Percentiles rank a stretch among this genome's conserved stretches.
phyloP scores from a whole-genome alignment of 1,140 invertebrate species.

The Telenomus remus region DNA sequence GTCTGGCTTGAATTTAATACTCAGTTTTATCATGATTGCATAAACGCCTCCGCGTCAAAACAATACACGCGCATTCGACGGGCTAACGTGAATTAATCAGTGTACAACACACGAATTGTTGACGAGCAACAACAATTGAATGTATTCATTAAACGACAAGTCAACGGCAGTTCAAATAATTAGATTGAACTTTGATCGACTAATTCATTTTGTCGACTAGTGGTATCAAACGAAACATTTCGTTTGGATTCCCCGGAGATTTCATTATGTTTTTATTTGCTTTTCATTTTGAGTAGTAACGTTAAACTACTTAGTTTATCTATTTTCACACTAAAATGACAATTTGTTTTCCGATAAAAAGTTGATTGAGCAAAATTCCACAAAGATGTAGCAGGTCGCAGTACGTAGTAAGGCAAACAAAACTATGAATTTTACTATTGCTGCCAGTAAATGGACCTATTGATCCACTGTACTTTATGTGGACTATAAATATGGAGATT shows the following conservation, averaged over 20 bases:
- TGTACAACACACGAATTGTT: constrained; percentile 24
- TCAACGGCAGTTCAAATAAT: constrained; percentile 13
- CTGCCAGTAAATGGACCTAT: constrained; percentile 38
- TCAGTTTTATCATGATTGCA: constrained; percentile 32
- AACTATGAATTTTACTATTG: constrained; percentile 39
- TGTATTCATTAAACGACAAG: constrained; percentile 17
- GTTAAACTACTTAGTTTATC: no score
- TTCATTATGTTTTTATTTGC: no score
- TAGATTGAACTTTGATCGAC: not conserved
- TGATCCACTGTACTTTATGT: constrained; percentile 18
- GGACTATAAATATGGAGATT: constrained; percentile 44
- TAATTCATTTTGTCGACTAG: constrained; percentile 6
- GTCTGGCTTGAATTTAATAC: constrained; percentile 27
- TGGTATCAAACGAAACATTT: no score
- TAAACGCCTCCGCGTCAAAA: constrained; percentile 34
- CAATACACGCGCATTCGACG: constrained; percentile 31
- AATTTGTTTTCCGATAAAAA: no score
- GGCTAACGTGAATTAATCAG: constrained; percentile 37
- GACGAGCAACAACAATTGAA: constrained; percentile 19
- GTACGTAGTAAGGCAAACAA: constrained; percentile 28
- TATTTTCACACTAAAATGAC: no score
- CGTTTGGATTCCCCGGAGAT: no score
- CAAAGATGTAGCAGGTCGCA: constrained; percentile 35
- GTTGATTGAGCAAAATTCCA: constrained; percentile 16
- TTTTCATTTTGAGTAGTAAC: no score